Base-by-base conservation (phyloP, 2,888 invertebrate species). In the Fragum whitleyi region DNA sequence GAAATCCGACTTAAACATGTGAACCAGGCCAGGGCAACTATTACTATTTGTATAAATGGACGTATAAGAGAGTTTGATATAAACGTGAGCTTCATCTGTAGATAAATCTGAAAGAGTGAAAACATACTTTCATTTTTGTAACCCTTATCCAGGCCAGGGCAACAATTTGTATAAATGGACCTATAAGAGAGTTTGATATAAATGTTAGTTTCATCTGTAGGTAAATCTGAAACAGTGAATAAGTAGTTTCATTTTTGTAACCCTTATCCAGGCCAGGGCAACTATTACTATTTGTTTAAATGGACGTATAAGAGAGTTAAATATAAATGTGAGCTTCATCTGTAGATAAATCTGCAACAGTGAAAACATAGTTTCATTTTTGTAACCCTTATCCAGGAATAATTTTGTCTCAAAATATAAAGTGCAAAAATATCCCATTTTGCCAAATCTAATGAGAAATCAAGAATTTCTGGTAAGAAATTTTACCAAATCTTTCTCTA, bases 61-160 rank as follows among this genome's bases (percentile, higher is more conserved):
- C 96, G 96, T 67, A 98, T 94, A 76, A 99, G 95, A 92, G 96
- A 96, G 72, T 97, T 96, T 26, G 96, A 96, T 77, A 96, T 90
- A 96, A 97, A 97, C 19, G 96, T 96, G 95, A 98, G 95, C 69
- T 97, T 96, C 65, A 96, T 95, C 93, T 99, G 98, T 28, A 98
- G 95, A 94, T 98, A 99, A 86, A 98, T 95, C 98, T 92, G 84
- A 73, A 84, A 86, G 11, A 36, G 32, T 6, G 32, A 36, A 6
- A 36, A 6, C 32, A 36, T 3, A 36, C 9, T 3, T 36, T 36
- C 32, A 36, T 36, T 3, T 36, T 36, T 36, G 32, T 39, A 39
- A 39, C 39, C 39, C 39, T 9, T 39, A n/a, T n/a, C n/a, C n/a
- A n/a, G n/a, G n/a, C 96, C 94, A 97, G 95, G 94, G 96, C 95